These are phyloP conservation scores for Hetaerina titia DNA, from an alignment of 2,888 invertebrate genomes.

Conservation along the genomic window DNA sequence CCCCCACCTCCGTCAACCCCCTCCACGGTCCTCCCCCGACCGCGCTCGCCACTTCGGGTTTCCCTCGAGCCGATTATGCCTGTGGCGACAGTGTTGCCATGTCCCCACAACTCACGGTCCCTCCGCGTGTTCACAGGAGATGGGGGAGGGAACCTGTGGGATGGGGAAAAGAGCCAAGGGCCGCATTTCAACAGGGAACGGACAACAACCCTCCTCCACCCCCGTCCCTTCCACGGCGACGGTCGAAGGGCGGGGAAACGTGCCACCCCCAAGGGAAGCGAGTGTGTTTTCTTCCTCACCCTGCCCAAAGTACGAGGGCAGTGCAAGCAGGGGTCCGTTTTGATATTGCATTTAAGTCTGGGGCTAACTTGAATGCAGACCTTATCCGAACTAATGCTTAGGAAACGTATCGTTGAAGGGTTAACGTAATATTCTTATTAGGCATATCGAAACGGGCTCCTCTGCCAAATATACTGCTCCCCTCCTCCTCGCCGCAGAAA, in stretches of 20 bases:
- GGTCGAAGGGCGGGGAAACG: neutral
- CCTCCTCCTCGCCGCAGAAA: too few relatives aligned
- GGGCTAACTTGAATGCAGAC: too few relatives aligned
- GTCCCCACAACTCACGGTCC: neutral
- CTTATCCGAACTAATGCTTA: too few relatives aligned
- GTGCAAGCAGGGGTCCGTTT: neutral
- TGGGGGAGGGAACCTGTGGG: neutral
- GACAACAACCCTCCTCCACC: neutral
- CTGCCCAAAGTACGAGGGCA: neutral
- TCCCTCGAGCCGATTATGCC: constrained; percentile 50
- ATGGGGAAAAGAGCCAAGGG: neutral
- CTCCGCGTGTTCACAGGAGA: neutral
- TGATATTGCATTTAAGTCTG: neutral
- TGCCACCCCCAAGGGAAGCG: neutral
- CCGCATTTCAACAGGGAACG: neutral
- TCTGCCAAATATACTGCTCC: too few relatives aligned
- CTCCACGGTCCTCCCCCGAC: neutral
- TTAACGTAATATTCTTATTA: too few relatives aligned
- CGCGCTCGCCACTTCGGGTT: constrained; percentile 27
- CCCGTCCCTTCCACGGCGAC: neutral
- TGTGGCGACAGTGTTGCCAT: constrained; percentile 43
- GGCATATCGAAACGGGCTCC: too few relatives aligned
- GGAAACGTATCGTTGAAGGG: too few relatives aligned
- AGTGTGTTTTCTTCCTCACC: neutral
- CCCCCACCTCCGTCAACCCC: neutral